These are phyloP conservation scores for Uloborus diversus DNA, from an alignment of 1,140 invertebrate genomes.

Conservation along the genomic window DNA sequence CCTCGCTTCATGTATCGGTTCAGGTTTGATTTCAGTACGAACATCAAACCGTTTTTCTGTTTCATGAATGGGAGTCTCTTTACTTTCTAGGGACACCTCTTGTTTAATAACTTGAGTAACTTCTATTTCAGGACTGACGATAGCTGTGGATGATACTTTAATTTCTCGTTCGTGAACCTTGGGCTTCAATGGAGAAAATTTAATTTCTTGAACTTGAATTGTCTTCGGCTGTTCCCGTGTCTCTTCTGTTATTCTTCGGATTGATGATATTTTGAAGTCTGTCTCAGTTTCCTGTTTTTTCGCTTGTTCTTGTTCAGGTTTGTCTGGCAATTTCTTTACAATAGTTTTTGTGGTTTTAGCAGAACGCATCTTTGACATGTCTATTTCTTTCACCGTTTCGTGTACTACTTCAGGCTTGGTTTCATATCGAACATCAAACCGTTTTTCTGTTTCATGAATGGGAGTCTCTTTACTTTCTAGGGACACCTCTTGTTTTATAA, in stretches of 20 bases:
- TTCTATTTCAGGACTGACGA: slow-evolving; percentile 35
- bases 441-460: slow-evolving; percentile 23
- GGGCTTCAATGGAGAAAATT: slow-evolving; percentile 30
- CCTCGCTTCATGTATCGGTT: no score
- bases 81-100: slow-evolving; percentile 37
- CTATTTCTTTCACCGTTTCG: no score
- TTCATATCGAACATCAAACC: not conserved
- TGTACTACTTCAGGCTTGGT: no score
- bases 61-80: slow-evolving; percentile 39
- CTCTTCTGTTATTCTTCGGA: slow-evolving; percentile 28
- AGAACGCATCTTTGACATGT: not conserved
- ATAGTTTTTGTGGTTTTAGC: not conserved
- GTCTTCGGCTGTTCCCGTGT: not conserved
- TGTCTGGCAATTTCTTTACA: no score
- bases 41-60: slow-evolving; percentile 21
- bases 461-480: slow-evolving; percentile 51
- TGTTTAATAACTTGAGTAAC: slow-evolving; percentile 36
- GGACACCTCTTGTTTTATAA: slow-evolving; percentile 4
- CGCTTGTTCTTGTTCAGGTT: no score
- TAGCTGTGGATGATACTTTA: slow-evolving; percentile 6
- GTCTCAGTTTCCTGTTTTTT: slow-evolving; percentile 48
- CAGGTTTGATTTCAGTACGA: no score
- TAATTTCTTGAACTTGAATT: slow-evolving; percentile 20
- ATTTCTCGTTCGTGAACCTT: slow-evolving; percentile 43
- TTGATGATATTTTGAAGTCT: slow-evolving; percentile 43